Conservation (phyloP, 2,888 invertebrate genomes). For the Tiliacea aurago region DNA sequence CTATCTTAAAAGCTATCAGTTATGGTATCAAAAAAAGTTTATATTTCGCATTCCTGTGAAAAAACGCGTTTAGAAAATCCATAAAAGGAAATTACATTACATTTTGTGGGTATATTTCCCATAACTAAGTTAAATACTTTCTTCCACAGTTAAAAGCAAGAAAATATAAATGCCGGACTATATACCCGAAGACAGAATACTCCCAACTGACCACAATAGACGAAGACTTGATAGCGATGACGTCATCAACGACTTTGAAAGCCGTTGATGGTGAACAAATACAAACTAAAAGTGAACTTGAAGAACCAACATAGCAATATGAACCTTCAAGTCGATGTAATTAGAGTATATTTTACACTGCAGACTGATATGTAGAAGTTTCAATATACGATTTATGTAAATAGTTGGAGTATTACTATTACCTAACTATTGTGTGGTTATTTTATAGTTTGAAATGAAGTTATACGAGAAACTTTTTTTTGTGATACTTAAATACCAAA, state of each 20-base stretch:
- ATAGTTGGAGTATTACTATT: conserved; percentile 68
- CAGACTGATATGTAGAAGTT: conserved; percentile 89
- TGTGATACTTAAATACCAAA: conserved; percentile 45
- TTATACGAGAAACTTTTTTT: conserved; percentile 32
- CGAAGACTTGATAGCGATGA: conserved; percentile 81
- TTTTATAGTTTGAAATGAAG: conserved; percentile 49
- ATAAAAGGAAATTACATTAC: neutral
- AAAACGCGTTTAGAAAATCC: neutral
- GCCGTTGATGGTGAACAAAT: conserved; percentile 70
- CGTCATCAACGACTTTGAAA: conserved; percentile 80
- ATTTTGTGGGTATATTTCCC: neutral
- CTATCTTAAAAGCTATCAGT: neutral
- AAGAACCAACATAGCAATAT: conserved; percentile 87
- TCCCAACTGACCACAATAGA: conserved; percentile 86
- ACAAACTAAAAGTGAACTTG: conserved; percentile 75
- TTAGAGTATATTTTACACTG: conserved; percentile 84
- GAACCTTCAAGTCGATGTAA: conserved; percentile 76
- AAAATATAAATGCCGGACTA: conserved; percentile 75
- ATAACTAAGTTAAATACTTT: conserved; percentile 28
- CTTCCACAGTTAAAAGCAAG: conserved; percentile 79
- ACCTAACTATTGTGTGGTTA: conserved; percentile 58
- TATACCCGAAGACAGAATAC: conserved; percentile 84
- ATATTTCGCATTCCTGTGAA: neutral
- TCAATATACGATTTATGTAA: conserved; percentile 78
- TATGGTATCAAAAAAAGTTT: neutral